Percentiles rank a stretch among this genome's conserved stretches.
phyloP scores from a whole-genome alignment of 1,140 invertebrate species.

The Papilio polytes region DNA sequence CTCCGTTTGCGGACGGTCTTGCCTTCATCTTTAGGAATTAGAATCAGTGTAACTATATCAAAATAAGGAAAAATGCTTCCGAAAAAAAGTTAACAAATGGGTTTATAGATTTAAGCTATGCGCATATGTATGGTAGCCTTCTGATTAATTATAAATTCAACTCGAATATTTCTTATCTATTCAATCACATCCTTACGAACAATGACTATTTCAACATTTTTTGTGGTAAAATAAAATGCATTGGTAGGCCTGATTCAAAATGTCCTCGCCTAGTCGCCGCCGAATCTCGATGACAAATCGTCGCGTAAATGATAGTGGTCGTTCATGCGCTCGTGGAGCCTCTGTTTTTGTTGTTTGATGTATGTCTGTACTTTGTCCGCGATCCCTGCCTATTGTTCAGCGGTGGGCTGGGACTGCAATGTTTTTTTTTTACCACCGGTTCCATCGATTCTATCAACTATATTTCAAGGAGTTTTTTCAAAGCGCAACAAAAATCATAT shows the following conservation, averaged over 20 bases:
- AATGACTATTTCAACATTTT: neutral
- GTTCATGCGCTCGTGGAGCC: conserved; percentile 59
- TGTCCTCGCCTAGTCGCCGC: conserved; percentile 52
- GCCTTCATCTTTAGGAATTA: too few species aligned
- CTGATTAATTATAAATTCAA: neutral
- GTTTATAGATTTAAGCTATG: too few species aligned
- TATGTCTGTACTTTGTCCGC: conserved; percentile 68
- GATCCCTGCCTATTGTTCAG: conserved; percentile 59
- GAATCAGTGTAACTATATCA: neutral
- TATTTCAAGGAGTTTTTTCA: neutral
- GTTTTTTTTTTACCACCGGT: conserved; percentile 58
- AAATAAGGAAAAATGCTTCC: neutral
- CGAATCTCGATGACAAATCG: conserved; percentile 80
- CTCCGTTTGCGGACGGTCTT: too few species aligned
- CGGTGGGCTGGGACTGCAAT: conserved; percentile 48
- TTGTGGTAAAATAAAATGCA: conserved; percentile 27
- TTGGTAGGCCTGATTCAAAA: conserved; percentile 55
- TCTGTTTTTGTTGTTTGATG: conserved; percentile 81
- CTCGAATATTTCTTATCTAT: conserved; percentile 4
- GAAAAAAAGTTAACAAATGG: neutral
- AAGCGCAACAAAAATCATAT: neutral
- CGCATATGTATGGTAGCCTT: neutral
- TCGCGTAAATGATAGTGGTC: conserved; percentile 79
- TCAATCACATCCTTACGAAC: neutral
- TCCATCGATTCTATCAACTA: conserved; percentile 42